Conservation (phyloP, 2,888 invertebrate genomes). For the Metalampra italica region DNA sequence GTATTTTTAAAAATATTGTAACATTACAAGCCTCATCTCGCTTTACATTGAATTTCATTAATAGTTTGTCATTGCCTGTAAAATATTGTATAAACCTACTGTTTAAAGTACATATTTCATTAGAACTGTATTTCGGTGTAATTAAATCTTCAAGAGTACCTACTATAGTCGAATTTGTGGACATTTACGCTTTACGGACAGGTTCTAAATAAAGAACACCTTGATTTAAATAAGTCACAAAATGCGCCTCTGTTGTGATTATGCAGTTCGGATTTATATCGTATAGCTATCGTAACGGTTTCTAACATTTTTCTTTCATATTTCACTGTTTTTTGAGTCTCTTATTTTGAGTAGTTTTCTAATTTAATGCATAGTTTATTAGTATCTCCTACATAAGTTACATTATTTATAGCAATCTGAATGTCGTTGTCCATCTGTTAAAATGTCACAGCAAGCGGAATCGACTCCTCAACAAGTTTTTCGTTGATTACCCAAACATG, state of each 20-base stretch:
- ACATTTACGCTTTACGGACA: neutral
- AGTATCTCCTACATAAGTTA: too few relatives aligned
- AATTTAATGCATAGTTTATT: too few relatives aligned
- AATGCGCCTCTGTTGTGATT: too few relatives aligned
- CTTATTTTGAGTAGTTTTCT: too few relatives aligned
- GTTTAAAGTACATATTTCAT: too few relatives aligned
- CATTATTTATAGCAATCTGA: too few relatives aligned
- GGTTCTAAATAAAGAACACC: neutral
- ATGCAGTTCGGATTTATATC: too few relatives aligned
- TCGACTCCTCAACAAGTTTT: neutral
- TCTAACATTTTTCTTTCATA: too few relatives aligned
- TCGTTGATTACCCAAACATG: constrained; percentile 9
- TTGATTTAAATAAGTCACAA: too few relatives aligned
- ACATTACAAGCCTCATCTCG: too few relatives aligned
- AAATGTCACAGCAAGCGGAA: constrained; percentile 3
- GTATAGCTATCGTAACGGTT: too few relatives aligned
- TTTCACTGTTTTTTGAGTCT: too few relatives aligned
- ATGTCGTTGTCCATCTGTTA: neutral
- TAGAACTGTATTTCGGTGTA: neutral
- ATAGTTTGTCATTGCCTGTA: neutral
- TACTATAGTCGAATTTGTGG: neutral
- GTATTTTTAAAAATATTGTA: constrained; percentile 4
- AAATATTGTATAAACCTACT: neutral
- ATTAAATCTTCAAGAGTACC: neutral
- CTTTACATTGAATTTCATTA: neutral